Percentiles rank a stretch among this genome's conserved stretches.
These are phyloP conservation scores for Yponomeuta malinellus DNA, from an alignment of 2,888 invertebrate species.

Conservation along the genomic window DNA sequence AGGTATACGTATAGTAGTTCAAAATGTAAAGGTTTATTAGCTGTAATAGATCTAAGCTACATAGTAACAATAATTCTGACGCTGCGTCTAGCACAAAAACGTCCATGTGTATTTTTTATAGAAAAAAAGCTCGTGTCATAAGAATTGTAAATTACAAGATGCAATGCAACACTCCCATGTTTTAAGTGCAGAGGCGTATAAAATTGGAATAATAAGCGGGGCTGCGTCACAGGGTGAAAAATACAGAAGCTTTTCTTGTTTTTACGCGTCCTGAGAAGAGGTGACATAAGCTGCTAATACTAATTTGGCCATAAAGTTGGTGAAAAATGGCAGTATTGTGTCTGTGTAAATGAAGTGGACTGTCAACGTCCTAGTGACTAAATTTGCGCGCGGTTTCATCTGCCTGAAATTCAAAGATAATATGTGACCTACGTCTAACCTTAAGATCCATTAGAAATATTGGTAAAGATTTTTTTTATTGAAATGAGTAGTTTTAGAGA, in stretches of 20 bases:
- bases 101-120: neutral
- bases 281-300: neutral
- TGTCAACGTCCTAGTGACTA: too few species aligned
- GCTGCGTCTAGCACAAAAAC: neutral
- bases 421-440: too few species aligned
- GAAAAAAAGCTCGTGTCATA: neutral
- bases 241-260: neutral
- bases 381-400: too few species aligned
- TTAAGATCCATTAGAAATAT: too few species aligned
- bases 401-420: too few species aligned
- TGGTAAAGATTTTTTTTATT: too few species aligned
- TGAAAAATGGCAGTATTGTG: too few species aligned
- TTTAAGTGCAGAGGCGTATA: slow-evolving; percentile 1
- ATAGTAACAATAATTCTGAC: neutral
- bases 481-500: too few species aligned
- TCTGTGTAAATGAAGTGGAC: too few species aligned
- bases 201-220: neutral
- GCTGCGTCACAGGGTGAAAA: neutral
- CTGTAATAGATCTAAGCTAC: neutral
- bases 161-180: neutral
- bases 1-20: too few species aligned
- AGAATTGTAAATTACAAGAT: slow-evolving; percentile 2
- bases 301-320: too few species aligned
- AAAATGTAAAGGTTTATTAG: too few species aligned
- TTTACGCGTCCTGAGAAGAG: neutral